Percentiles rank a stretch among this genome's conserved stretches.
These are phyloP conservation scores for Ploceus nigricollis DNA, from an alignment of 2,113 vertebrate genomes.

Conservation along the genomic window DNA sequence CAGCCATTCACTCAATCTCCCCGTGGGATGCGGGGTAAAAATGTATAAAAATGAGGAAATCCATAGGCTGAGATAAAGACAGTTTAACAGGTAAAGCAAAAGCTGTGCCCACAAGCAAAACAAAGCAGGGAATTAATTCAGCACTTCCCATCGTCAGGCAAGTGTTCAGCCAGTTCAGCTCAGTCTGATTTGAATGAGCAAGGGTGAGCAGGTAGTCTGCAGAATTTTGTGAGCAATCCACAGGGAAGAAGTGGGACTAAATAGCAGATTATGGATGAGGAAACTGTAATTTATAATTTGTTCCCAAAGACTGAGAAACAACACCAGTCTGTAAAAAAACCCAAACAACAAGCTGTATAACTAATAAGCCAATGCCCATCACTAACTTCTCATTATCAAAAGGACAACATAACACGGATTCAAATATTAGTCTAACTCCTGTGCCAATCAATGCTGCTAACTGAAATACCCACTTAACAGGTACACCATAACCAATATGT, in stretches of 20 bases:
- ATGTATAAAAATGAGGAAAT: not conserved
- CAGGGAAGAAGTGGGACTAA: not conserved
- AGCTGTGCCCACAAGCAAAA: not conserved
- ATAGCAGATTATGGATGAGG: not conserved
- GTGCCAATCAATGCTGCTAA: not conserved
- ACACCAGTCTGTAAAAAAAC: not conserved
- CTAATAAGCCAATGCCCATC: not conserved
- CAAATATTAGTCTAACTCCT: not conserved
- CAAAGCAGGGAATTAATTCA: not conserved
- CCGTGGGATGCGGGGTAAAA: not conserved
- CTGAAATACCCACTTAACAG: not conserved
- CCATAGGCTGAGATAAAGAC: not conserved
- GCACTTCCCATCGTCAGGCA: not conserved
- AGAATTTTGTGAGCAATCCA: not conserved
- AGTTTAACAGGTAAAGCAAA: not conserved
- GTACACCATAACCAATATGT: not conserved
- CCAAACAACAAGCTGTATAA: not conserved
- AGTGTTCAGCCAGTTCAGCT: not conserved
- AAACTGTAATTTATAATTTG: not conserved
- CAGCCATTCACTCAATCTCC: not conserved
- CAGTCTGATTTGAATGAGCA: not conserved
- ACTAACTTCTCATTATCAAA: not conserved
- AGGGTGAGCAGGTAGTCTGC: not conserved
- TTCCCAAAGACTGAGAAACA: not conserved
- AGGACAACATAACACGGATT: not conserved